Evolutionary conservation across 2,797 vertebrate species (phyloP), one percentile per base, ranked within the genome.

Genomic region (Ptychadena robeensis): DNA sequence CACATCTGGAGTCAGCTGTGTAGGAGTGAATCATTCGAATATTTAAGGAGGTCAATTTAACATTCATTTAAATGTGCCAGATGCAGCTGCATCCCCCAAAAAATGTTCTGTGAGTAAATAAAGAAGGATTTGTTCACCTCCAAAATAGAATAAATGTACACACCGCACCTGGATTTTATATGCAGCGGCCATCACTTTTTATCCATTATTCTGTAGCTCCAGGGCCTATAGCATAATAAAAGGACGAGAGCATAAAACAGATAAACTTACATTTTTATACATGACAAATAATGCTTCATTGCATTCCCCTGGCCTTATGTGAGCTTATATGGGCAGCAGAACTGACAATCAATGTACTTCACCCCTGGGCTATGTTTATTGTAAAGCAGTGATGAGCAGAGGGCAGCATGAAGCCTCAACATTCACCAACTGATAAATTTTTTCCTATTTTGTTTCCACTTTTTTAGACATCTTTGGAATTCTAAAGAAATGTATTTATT

Each of bases 51-150:
- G 57, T 44, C 38, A 79, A 59, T 78, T 44, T 78, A 83, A 30
- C 75, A 10, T 48, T 27, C 40, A 65, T 59, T 40, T 72, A 48
- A 65, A 65, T 57, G 63, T 9, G 25, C 32, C 72, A 69, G 28
- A 76, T 61, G 63, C 75, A 79, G 76, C 76, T 83, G 82, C 78
- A 37, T 68, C 48, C 69, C 63, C n/a, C n/a, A n/a, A 48, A 28
- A 83, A 78, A 71, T 66, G 32, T 38, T 78, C 63, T 10, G 25
- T 9, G 14, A n/a, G 65, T 6, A 8, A 78, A 75, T 18, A 28
- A 67, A 28, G 31, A 40, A 77, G 67, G 37, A 57, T 15, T 0
- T 61, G 59, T 38, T 27, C 68, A 12, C 27, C 28, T 79, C 63
- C 65, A 70, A 70, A 82, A 76, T 82, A 61, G 25, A 25, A 28